Evolutionary conservation across 2,113 vertebrate species (phyloP).

Genomic region (Epinephelus fuscoguttatus): DNA sequence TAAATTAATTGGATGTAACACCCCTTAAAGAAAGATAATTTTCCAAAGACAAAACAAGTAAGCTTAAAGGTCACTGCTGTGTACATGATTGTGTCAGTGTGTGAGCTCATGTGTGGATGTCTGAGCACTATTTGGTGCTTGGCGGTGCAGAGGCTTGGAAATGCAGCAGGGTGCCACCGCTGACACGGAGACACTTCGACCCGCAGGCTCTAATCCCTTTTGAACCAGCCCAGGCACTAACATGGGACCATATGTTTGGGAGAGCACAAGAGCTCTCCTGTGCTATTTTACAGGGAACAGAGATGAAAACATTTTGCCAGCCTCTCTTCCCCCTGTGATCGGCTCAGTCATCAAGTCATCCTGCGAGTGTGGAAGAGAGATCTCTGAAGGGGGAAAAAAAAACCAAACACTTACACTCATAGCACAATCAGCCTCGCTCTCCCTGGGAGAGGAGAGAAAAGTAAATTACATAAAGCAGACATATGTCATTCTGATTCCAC

Average conservation of each 20-base stretch:
- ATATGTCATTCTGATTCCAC: slow-evolving; percentile 81
- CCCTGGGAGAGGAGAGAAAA: slow-evolving; percentile 51
- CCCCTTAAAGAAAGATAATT: background rate
- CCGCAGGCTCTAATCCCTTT: slow-evolving; percentile 75
- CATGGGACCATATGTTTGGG: slow-evolving; percentile 77
- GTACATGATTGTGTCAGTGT: slow-evolving; percentile 22
- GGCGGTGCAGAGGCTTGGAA: slow-evolving; percentile 54
- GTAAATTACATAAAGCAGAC: slow-evolving; percentile 84
- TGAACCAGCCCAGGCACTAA: slow-evolving; percentile 65
- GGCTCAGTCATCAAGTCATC: slow-evolving; percentile 77
- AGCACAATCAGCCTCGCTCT: slow-evolving; percentile 48
- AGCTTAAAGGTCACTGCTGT: slow-evolving; percentile 22
- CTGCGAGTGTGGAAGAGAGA: slow-evolving; percentile 50
- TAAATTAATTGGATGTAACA: slow-evolving; percentile 1
- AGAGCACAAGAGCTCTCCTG: slow-evolving; percentile 67
- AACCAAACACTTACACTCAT: slow-evolving; percentile 28
- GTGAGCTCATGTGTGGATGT: slow-evolving; percentile 32
- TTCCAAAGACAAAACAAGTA: slow-evolving; percentile 14
- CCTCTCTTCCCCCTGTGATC: slow-evolving; percentile 58
- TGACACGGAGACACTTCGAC: slow-evolving; percentile 74
- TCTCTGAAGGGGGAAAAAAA: slow-evolving; percentile 51
- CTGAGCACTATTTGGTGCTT: slow-evolving; percentile 52
- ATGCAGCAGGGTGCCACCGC: slow-evolving; percentile 75
- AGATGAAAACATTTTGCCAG: slow-evolving; percentile 71
- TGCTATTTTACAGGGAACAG: slow-evolving; percentile 61